Evolutionary conservation across 2,113 vertebrate genomes (phyloP).

Genomic region (Paramisgurnus dabryanus): DNA sequence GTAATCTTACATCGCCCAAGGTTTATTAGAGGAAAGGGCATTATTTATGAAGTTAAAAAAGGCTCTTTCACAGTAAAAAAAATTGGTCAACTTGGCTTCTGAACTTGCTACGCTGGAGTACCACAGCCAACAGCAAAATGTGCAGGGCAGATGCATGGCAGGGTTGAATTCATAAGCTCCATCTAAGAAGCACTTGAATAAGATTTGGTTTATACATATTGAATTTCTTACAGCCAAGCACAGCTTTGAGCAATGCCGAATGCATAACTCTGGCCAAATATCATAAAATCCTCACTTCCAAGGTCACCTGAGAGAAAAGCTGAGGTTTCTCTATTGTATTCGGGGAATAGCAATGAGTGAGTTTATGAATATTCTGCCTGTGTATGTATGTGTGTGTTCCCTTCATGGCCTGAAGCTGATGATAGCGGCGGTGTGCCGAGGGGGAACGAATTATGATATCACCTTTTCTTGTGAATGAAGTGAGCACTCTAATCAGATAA

Average conservation of each 20-base stretch:
- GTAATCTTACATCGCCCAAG: too few species aligned
- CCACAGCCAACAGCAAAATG: not conserved
- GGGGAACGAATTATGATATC: conserved; percentile 53
- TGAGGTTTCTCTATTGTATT: conserved; percentile 40
- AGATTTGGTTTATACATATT: not conserved
- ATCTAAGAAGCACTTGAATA: conserved; percentile 2
- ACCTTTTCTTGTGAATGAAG: conserved; percentile 48
- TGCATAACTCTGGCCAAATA: conserved; percentile 22
- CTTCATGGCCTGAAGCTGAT: conserved; percentile 35
- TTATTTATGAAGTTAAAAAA: not conserved
- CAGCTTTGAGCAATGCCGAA: not conserved
- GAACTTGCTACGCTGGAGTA: not conserved
- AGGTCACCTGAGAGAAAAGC: conserved; percentile 46
- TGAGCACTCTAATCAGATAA: conserved; percentile 37
- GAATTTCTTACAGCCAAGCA: not conserved
- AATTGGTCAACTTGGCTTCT: not conserved
- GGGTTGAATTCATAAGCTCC: not conserved
- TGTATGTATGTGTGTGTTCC: conserved; percentile 21
- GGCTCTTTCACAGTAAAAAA: not conserved
- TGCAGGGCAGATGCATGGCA: not conserved
- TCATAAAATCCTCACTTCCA: conserved; percentile 43
- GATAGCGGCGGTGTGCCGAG: conserved; percentile 48
- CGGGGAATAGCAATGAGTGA: conserved; percentile 44
- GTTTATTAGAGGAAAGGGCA: too few species aligned
- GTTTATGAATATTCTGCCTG: conserved; percentile 51